Percentiles rank a stretch among this genome's conserved stretches.
Conservation (phyloP, 2,888 invertebrate species). For the Dinocampus coccinellae region DNA sequence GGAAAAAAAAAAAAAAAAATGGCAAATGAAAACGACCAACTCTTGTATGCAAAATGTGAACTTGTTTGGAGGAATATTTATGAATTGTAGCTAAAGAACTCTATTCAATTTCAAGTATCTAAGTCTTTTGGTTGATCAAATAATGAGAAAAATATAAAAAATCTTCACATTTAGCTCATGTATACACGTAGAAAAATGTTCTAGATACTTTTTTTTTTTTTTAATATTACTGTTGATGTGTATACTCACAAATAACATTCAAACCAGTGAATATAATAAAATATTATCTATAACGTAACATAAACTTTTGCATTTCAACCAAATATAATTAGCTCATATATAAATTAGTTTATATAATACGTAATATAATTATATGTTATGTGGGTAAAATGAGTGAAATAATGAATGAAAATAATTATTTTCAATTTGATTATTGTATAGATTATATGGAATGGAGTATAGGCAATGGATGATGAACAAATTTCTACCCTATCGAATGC, state of each 20-base stretch:
- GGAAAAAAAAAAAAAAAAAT: neutral
- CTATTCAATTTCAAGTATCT: neutral
- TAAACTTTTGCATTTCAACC: neutral
- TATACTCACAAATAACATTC: too few species aligned
- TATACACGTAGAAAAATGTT: neutral
- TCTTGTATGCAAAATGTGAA: neutral
- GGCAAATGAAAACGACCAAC: neutral
- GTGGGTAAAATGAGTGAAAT: neutral
- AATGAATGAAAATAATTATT: neutral
- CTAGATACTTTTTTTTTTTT: too few species aligned
- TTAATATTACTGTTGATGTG: too few species aligned
- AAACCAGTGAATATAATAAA: too few species aligned
- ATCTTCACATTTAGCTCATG: neutral
- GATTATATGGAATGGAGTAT: neutral
- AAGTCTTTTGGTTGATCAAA: neutral
- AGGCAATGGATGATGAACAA: neutral
- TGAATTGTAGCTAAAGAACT: neutral
- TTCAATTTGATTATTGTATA: too few species aligned
- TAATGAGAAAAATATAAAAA: neutral
- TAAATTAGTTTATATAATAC: neutral
- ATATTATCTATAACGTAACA: too few species aligned
- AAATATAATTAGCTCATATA: neutral
- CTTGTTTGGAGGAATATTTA: neutral
- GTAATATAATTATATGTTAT: neutral
- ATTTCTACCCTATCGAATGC: slow-evolving; percentile 4